Conservation (phyloP, 1,140 invertebrate genomes). For the Drosophila rhopaloa region DNA sequence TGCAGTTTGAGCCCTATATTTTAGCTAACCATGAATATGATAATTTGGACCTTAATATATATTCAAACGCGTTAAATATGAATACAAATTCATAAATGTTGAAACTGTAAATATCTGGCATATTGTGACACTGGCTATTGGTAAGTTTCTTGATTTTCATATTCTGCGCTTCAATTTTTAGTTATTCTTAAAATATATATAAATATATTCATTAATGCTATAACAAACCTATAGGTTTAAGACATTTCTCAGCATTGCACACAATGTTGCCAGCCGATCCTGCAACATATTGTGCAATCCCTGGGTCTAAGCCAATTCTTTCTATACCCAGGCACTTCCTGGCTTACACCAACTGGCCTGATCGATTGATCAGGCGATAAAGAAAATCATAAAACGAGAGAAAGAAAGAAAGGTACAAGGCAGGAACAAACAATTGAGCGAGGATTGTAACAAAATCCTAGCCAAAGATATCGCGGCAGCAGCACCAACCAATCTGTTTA, state of each 20-base stretch:
- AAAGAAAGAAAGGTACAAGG: slow-evolving; percentile 44
- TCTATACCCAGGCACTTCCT: slow-evolving; percentile 62
- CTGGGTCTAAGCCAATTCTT: slow-evolving; percentile 52
- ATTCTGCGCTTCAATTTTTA: too few relatives aligned
- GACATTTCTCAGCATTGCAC: neutral
- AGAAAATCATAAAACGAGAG: slow-evolving; percentile 40
- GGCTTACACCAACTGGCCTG: slow-evolving; percentile 71
- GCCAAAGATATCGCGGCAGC: slow-evolving; percentile 57
- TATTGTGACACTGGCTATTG: too few relatives aligned
- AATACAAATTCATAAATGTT: too few relatives aligned
- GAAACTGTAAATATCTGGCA: too few relatives aligned
- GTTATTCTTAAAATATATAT: too few relatives aligned
- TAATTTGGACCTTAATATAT: too few relatives aligned
- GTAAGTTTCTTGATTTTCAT: too few relatives aligned
- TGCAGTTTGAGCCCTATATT: too few relatives aligned
- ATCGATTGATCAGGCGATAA: slow-evolving; percentile 68
- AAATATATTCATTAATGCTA: too few relatives aligned
- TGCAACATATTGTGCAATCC: slow-evolving; percentile 45
- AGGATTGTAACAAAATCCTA: slow-evolving; percentile 73
- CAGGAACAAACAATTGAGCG: slow-evolving; percentile 78
- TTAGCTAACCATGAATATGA: too few relatives aligned
- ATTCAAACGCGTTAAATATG: too few relatives aligned
- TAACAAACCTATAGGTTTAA: too few relatives aligned
- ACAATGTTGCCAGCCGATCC: neutral
- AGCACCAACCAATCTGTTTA: slow-evolving; percentile 38